Evolutionary conservation across 92 coral and sea anemone species (phyloP), one percentile per base, ranked within the genome.

Genomic region (Phymanthus crucifer): DNA sequence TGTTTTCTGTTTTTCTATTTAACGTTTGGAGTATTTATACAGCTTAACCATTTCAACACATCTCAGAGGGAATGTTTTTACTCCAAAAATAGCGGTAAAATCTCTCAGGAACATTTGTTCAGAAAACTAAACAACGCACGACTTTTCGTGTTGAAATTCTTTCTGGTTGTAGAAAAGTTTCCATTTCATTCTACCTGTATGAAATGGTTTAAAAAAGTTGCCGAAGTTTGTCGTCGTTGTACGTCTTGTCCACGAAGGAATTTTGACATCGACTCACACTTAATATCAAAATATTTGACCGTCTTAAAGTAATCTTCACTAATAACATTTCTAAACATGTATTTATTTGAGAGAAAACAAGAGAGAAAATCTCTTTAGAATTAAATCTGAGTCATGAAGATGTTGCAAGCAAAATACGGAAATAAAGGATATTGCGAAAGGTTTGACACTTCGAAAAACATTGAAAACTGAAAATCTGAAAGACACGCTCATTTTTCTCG

Each of bases 341-440:
- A 57, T 75, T 54, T 75, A 50, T 52, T 74, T 75, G 79, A 75
- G 70, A 75, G 68, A 61, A 61, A 61, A 29, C 35, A 61, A 61
- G 29, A 23, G 68, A 13, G 1, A 18, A 61, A 61, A 61, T 61
- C 68, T 27, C 68, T 61, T 61, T 61, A 61, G 10, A 61, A 61
- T 61, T 61, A 61, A 61, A 54, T 26, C 68, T 61, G 32, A n/a
- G 26, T 61, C 34, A 26, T 61, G 68, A 27, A 61, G 36, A 61
- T 24, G 68, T 13, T 0, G 68, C 29, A 24, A 61, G 16, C 68
- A 61, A 61, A 61, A 61, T 27, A 61, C 26, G 13, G 32, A 26
- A 26, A 61, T 8, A 29, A 17, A 32, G 24, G 13, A 5, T 6
- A 43, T 43, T 43, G 48, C 48, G 18, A 43, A 43, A 43, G 48